Base-by-base conservation (phyloP, 1,140 invertebrate genomes). In the Drosophila oshimai region DNA sequence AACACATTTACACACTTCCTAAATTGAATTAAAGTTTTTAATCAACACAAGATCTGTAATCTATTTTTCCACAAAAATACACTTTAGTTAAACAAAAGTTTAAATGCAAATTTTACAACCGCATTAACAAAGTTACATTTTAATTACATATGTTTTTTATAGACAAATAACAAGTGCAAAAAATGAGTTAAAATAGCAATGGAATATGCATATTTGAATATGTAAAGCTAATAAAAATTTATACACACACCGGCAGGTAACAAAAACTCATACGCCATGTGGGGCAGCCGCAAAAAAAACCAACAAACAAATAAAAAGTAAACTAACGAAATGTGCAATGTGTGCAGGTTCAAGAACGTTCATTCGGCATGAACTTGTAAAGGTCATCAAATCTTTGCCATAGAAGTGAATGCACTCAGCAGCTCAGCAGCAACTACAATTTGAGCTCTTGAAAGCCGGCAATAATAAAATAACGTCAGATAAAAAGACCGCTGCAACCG, bases 361-460 rank as follows among this genome's bases (percentile, higher is more conserved):
- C 80, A 45, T 79, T 74, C 37, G 65, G 34, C 71, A 45, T 86
- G 79, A 84, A 84, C 79, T 84, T 84, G 79, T 41, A 75, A 79
- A 84, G 79, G 75, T 78, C 80, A 64, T 58, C 13, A 58, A 76
- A 57, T 74, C 29, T 54, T 26, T 17, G 80, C 50, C 76, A 75
- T 84, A 84, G 79, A 84, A 68, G 71, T 72, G 55, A 86, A 86
- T 84, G 79, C 79, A 84, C 70, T 71, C 79, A 18, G 49, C 41
- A 41, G 6, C n/a, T 36, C 36, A 57, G 9, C 37, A 47, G 28
- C 31, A 50, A 26, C 22, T 22, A 49, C 34, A 60, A 39, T 58
- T 62, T 60, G 28, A 54, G 47, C 33, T 51, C 60, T 60, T 60
- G 50, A 68, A 57, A 68, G 62, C 44, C 75, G 76, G 76, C 72